Conservation (phyloP, 2,797 vertebrate genomes). For the Enteromius afrohamiltoni region DNA sequence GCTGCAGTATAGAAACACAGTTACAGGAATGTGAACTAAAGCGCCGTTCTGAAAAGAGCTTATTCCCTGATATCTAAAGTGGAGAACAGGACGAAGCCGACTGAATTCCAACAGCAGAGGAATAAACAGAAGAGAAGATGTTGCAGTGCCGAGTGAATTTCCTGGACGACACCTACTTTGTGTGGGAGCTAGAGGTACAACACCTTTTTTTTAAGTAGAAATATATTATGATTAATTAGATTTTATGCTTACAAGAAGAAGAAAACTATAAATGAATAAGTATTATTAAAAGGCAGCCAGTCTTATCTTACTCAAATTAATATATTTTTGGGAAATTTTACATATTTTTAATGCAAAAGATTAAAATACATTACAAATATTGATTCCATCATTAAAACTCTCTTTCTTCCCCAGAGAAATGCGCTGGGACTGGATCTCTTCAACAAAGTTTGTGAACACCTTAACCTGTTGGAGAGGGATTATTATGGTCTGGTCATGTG, state of each 20-base stretch:
- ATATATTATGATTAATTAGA: not conserved
- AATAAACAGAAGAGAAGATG: slow-evolving; percentile 32
- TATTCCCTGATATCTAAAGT: not conserved
- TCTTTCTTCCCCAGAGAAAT: slow-evolving; percentile 83
- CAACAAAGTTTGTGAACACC: slow-evolving; percentile 90
- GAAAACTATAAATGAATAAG: not conserved
- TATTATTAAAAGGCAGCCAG: not conserved
- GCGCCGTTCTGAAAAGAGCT: not conserved
- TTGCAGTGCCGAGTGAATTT: slow-evolving; percentile 91
- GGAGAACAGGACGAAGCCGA: not conserved
- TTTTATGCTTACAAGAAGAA: not conserved
- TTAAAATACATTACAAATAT: not conserved
- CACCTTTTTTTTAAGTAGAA: not conserved
- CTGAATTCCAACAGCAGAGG: not conserved
- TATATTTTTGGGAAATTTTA: not conserved
- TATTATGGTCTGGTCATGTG: slow-evolving; percentile 91
- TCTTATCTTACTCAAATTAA: not conserved
- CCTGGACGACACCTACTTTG: slow-evolving; percentile 88
- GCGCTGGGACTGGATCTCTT: slow-evolving; percentile 92
- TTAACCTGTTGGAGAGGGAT: slow-evolving; percentile 96
- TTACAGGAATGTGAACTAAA: not conserved
- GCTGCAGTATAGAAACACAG: not conserved
- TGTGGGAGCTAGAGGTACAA: slow-evolving; percentile 89
- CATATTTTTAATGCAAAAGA: not conserved
- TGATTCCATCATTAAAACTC: not conserved